Base-by-base conservation (phyloP, 2,797 vertebrate genomes). In the Phalloptychus januarius region DNA sequence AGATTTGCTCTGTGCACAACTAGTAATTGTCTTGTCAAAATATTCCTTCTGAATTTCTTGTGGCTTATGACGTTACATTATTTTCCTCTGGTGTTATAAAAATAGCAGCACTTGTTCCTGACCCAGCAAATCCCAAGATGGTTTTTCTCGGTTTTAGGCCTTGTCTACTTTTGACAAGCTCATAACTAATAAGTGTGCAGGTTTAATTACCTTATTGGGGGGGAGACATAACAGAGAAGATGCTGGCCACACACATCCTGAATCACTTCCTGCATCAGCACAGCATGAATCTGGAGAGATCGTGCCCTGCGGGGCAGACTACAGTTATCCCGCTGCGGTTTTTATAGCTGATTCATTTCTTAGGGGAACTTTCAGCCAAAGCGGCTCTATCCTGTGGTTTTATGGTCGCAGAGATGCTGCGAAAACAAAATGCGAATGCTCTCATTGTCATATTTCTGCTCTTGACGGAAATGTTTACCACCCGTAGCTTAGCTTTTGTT, bases 271-370 rank as follows among this genome's bases (percentile, higher is more conserved):
- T 81, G 45, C 84, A 88, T 91, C 80, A 81, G 72, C 89, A 40
- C 90, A 86, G 90, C 71, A 28, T 87, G 90, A 85, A 83, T 84
- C 86, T 84, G 71, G 79, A 88, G 79, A 89, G 87, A 83, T n/a
- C 23, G 15, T 85, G 86, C 78, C 87, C 86, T 44, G 76, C 76
- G 85, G 91, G 86, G 79, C 75, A 52, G 76, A 77, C 84, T 71
- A 72, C 79, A 87, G 69, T 90, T 83, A 91, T 87, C 81, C 84
- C 36, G 25, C 86, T 91, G 86, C 81, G 86, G 75, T 91, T 92
- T 71, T 92, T 91, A 94, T 87, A 80, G 91, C 87, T 90, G 90
- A 91, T 90, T 94, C 90, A 92, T 92, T 90, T 92, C 89, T 88
- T 79, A 18, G 74, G 87, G 86, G 87, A 88, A 88, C 81, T 81